A percentile compares a stretch with the other conserved stretches of the same genome.
Conservation (phyloP, 1,140 invertebrate species). For the Littorina saxatilis region DNA sequence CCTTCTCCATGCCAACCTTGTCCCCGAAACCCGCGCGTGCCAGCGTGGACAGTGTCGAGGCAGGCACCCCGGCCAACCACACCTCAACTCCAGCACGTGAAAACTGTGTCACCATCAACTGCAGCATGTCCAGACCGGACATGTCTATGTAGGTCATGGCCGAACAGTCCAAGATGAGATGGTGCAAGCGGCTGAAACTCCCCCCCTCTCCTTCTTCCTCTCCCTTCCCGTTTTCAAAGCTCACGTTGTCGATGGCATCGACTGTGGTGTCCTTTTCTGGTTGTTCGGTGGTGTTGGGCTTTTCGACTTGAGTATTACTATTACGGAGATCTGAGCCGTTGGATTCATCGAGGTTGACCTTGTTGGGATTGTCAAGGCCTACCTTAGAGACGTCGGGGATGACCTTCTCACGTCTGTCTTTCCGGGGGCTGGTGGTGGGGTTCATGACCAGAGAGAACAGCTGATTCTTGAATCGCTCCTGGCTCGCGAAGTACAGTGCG, state of each 20-base stretch:
- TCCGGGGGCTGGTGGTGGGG: conserved; percentile 16
- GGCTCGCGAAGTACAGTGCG: conserved; percentile 19
- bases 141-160: conserved; percentile 68
- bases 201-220: neutral
- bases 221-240: neutral
- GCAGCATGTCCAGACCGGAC: conserved; percentile 61
- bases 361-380: neutral
- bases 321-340: neutral
- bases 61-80: conserved; percentile 44
- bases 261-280: neutral
- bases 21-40: conserved; percentile 49
- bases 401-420: neutral
- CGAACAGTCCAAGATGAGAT: conserved; percentile 67
- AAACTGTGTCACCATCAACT: conserved; percentile 55
- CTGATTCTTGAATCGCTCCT: conserved; percentile 64
- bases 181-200: conserved; percentile 32
- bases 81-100: conserved; percentile 42
- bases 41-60: conserved; percentile 39
- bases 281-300: too few species aligned
- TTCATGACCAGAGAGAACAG: conserved; percentile 52
- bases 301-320: too few species aligned
- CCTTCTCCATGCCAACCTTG: neutral
- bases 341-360: neutral
- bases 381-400: neutral
- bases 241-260: neutral